Evolutionary conservation across 2,797 vertebrate genomes (phyloP).

Genomic region (Acanthurus leucopareius): DNA sequence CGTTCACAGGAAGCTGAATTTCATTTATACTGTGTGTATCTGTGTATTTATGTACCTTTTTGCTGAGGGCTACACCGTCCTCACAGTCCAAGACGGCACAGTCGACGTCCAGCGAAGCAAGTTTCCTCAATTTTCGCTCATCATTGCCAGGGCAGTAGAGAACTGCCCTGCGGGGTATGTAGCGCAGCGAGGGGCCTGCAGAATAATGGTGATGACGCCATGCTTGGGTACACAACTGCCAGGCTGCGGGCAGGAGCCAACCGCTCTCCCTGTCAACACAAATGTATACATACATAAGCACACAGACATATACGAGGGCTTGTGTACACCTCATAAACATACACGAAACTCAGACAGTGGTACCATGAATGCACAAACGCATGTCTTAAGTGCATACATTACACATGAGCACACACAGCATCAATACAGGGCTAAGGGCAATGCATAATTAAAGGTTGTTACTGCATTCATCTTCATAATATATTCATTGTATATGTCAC

Average conservation of each 20-base stretch:
- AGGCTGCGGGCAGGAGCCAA: conserved; percentile 63
- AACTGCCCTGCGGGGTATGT: conserved; percentile 93
- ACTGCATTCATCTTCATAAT: conserved; percentile 66
- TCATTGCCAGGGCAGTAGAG: conserved; percentile 97
- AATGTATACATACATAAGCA: conserved; percentile 59
- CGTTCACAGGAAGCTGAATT: conserved; percentile 10
- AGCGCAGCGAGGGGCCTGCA: conserved; percentile 83
- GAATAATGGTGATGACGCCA: conserved; percentile 78
- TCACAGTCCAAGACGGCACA: conserved; percentile 98
- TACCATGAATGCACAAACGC: conserved; percentile 19
- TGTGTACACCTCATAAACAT: conserved; percentile 11
- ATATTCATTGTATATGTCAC: conserved; percentile 26
- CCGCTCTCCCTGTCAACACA: conserved; percentile 74
- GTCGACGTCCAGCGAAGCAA: conserved; percentile 91
- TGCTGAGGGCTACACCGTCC: conserved; percentile 95
- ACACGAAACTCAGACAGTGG: conserved; percentile 28
- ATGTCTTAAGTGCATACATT: conserved; percentile 45
- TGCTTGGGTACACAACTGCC: conserved; percentile 61
- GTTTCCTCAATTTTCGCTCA: conserved; percentile 94
- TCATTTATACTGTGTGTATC: conserved; percentile 31
- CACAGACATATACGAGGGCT: conserved; percentile 16
- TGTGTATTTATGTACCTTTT: conserved; percentile 88
- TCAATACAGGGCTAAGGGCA: conserved; percentile 52
- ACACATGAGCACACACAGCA: conserved; percentile 36
- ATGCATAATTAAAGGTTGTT: conserved; percentile 66